Evolutionary conservation across 2,113 vertebrate genomes (phyloP), one percentile per base, ranked within the genome.

Genomic region (Peromyscus maniculatus): DNA sequence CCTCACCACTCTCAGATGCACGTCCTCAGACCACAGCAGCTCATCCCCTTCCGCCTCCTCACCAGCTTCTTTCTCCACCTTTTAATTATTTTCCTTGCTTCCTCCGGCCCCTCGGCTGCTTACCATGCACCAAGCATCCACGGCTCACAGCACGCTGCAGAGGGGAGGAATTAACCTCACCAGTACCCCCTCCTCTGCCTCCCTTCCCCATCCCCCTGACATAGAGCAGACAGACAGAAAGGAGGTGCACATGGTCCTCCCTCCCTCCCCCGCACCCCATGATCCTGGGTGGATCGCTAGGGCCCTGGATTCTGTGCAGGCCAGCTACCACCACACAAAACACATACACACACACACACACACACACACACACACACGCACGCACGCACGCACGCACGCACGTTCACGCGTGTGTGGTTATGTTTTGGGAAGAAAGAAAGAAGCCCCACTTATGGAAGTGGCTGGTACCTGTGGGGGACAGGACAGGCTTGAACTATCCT

Each of bases 11-110:
- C 91, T 49, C 39, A 1, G 2, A n/a, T 7, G 46, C 94, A 33
- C 62, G 21, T 91, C 39, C 52, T 16, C 46, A 10, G 94, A 83
- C 97, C 92, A 31, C 1, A 0, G 16, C 26, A 19, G 36, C 78
- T 17, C 3, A 0, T 21, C n/a, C 74, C 86, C 86, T 93, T 39
- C 83, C n/a, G 24, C 92, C 86, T 89, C 66, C 62, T 91, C 86
- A 16, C 74, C 82, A 66, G 92, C 89, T 24, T 49, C 77, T 82
- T 57, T 92, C 91, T 93, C 79, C 94, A 87, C 97, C 97, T 97
- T 96, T 93, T 97, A 96, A 97, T 98, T 97, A 95, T 96, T 90
- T 96, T 64, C 82, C 82, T 94, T 0, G 62, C 93, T 96, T 91
- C 78, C 92, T 92, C 84, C 2, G 22, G 98, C 93, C 96, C 87